A percentile compares a stretch with the other conserved stretches of the same genome.
Conservation (phyloP, 2,888 invertebrate species). For the Platynereis dumerilii region DNA sequence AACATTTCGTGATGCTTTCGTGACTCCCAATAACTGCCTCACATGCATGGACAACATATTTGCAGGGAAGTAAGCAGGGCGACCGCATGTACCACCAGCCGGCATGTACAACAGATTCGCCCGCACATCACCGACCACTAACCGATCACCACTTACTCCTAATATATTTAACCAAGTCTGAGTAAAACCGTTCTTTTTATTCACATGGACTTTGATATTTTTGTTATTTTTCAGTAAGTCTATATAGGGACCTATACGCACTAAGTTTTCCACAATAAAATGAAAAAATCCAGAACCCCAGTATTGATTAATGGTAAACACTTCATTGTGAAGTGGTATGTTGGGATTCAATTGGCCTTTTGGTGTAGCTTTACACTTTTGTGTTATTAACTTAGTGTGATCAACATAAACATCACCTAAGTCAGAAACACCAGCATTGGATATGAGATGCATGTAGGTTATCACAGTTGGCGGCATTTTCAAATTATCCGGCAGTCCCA, state of each 20-base stretch:
- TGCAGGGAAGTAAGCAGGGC: background rate
- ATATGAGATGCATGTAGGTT: background rate
- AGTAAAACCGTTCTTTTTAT: background rate
- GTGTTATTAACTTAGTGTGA: background rate
- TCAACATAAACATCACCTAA: background rate
- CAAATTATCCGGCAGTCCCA: too few relatives aligned
- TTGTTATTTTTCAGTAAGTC: background rate
- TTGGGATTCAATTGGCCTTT: background rate
- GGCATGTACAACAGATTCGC: background rate
- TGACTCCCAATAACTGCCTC: background rate
- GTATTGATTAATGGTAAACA: background rate
- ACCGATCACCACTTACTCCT: background rate
- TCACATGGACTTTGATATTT: background rate
- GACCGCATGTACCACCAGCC: background rate
- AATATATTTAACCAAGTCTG: background rate
- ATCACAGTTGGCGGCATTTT: too few relatives aligned
- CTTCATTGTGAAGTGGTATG: background rate
- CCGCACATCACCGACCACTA: background rate
- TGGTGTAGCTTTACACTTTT: too few relatives aligned
- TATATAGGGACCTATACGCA: background rate
- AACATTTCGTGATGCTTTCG: too few relatives aligned
- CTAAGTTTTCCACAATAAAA: background rate
- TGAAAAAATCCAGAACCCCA: constrained; percentile 1
- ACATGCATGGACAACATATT: background rate
- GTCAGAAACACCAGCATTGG: background rate